Evolutionary conservation across 2,888 invertebrate genomes (phyloP), one percentile per base, ranked within the genome.

Genomic region (Abrostola tripartita): DNA sequence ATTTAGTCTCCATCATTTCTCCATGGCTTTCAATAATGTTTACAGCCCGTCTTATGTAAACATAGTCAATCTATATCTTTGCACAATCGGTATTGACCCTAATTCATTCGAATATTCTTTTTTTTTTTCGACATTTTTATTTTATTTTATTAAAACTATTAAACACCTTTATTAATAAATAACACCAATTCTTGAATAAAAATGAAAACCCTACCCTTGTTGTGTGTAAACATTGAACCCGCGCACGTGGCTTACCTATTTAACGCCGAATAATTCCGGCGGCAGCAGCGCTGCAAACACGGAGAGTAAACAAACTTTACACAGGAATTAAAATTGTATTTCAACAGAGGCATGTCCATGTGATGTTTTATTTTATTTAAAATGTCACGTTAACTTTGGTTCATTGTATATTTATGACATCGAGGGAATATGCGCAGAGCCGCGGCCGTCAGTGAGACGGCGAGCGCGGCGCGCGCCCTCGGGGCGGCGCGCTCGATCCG

Each of bases 401-500:
- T 24, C 24, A 24, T 24, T 24, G 1, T 24, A 4, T 24, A 24
- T 24, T 24, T 24, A 24, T 24, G 24, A 24, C 24, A 24, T 24
- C 24, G 24, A 24, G 24, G 24, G 24, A 24, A 24, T 4, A 14
- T 49, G 64, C 70, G 70, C 65, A 66, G 41, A 35, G 24, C 44
- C 14, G 56, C 41, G 42, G 9, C 68, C 24, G 52, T 64, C 68
- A 67, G 66, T 51, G 64, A 52, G 79, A 59, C 57, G 58, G 68
- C 38, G 62, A 37, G 44, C 54, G 58, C 59, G 73, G 61, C 66
- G 66, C 74, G 54, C 62, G 62, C 71, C 74, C 66, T 65, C 74
- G 67, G 71, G 58, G 66, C 65, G 47, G 73, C 66, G 74, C 60
- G 55, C 59, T 60, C 70, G 52, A 55, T 50, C 58, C 63, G 68